phyloP scores from a whole-genome alignment of 1,140 invertebrate genomes.

The Drosophila arawakana region DNA sequence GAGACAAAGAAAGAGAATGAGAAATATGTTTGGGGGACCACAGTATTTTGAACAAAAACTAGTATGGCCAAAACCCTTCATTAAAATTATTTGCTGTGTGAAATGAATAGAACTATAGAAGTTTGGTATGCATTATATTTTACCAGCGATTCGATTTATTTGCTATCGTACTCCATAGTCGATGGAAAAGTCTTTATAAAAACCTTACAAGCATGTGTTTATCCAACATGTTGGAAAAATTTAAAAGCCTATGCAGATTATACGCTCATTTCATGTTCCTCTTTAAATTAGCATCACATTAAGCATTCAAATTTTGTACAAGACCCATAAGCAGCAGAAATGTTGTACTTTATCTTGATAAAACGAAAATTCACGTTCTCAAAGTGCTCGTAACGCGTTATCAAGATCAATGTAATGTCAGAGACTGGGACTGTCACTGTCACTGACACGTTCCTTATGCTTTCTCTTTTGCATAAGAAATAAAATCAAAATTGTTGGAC shows the following conservation, averaged over 20 bases:
- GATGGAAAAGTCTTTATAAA: no score
- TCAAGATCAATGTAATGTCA: conserved; percentile 23
- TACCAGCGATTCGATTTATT: no score
- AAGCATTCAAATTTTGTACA: conserved; percentile 10
- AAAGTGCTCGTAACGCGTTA: conserved; percentile 17
- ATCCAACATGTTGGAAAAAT: neutral
- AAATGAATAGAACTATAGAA: no score
- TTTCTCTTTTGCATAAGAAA: conserved; percentile 1
- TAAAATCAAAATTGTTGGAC: conserved; percentile 6
- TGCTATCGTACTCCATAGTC: no score
- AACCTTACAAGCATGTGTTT: neutral
- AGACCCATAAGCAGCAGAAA: conserved; percentile 13
- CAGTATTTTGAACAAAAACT: no score
- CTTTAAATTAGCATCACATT: conserved; percentile 13
- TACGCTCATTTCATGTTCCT: conserved; percentile 9
- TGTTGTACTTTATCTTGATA: conserved; percentile 8
- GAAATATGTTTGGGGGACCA: no score
- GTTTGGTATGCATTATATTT: no score
- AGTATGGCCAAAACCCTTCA: no score
- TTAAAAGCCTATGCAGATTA: conserved; percentile 9
- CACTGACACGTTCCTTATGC: conserved; percentile 7
- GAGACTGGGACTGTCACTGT: neutral
- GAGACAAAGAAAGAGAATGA: no score
- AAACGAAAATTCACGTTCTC: conserved; percentile 1
- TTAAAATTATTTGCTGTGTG: no score